Evolutionary conservation across 1,140 invertebrate species (phyloP).

Genomic region (Gryon sp.): DNA sequence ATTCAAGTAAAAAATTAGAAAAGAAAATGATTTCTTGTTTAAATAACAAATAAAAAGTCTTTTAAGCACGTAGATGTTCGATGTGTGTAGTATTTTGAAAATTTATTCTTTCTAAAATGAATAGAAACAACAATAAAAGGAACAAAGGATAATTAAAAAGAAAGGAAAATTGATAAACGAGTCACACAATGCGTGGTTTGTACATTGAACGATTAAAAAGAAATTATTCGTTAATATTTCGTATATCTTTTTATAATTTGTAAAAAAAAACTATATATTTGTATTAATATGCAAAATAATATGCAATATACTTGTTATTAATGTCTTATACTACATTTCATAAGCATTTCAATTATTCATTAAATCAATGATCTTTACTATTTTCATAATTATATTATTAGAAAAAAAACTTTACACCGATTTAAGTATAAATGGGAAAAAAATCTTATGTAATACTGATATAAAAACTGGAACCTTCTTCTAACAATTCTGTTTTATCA

Average conservation of each 20-base stretch:
- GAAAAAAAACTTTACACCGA: no score
- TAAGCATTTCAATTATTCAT: no score
- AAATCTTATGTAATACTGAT: no score
- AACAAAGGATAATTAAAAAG: slow-evolving; percentile 38
- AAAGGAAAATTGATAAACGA: slow-evolving; percentile 33
- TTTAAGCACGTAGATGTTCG: slow-evolving; percentile 62
- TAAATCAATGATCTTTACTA: no score
- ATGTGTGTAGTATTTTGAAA: slow-evolving; percentile 70
- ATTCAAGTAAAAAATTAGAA: slow-evolving; percentile 34
- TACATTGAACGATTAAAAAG: slow-evolving; percentile 26
- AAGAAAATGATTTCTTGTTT: slow-evolving; percentile 64
- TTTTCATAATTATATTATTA: no score
- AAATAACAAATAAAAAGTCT: slow-evolving; percentile 65
- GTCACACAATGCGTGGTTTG: slow-evolving; percentile 31
- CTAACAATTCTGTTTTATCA: slow-evolving; percentile 21
- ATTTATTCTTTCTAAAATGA: slow-evolving; percentile 60
- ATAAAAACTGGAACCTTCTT: no score
- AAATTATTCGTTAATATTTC: slow-evolving; percentile 17
- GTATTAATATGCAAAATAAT: no score
- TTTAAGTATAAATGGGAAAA: no score
- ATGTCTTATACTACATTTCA: no score
- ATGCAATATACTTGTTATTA: no score
- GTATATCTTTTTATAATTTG: slow-evolving; percentile 15
- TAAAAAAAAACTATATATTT: slow-evolving; percentile 30
- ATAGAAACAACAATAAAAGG: slow-evolving; percentile 22